These are phyloP conservation scores for Perizoma affinitatum DNA, from an alignment of 2,888 invertebrate genomes.

Conservation along the genomic window DNA sequence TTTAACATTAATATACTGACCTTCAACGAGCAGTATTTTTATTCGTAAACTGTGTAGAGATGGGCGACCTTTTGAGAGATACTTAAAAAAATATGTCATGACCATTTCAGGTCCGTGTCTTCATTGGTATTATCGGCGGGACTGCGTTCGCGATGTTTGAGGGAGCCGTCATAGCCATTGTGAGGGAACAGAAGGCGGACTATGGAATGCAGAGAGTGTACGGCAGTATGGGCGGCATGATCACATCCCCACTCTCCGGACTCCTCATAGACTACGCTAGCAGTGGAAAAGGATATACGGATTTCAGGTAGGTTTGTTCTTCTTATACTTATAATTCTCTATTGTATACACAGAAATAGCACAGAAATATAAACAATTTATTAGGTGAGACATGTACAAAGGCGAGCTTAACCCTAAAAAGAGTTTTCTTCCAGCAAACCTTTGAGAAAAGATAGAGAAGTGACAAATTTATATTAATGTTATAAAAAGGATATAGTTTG, in stretches of 20 bases:
- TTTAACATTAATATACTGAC: slow-evolving; percentile 9
- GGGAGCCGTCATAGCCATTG: slow-evolving; percentile 90
- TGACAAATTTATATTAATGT: neutral
- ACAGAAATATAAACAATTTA: no score
- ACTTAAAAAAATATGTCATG: slow-evolving; percentile 15
- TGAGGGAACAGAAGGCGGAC: slow-evolving; percentile 90
- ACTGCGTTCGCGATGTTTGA: slow-evolving; percentile 92
- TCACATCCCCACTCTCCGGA: slow-evolving; percentile 91
- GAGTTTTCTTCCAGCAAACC: no score
- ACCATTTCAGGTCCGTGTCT: slow-evolving; percentile 74
- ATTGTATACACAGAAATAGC: no score
- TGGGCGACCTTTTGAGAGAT: slow-evolving; percentile 10
- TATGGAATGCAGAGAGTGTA: slow-evolving; percentile 91
- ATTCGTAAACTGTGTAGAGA: slow-evolving; percentile 4
- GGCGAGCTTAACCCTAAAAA: no score
- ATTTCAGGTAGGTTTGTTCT: slow-evolving; percentile 84
- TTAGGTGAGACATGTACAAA: no score
- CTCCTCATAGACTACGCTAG: slow-evolving; percentile 90
- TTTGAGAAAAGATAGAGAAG: no score
- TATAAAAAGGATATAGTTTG: no score
- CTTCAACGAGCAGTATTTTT: slow-evolving; percentile 1
- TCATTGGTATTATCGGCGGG: slow-evolving; percentile 88
- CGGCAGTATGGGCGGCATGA: slow-evolving; percentile 90
- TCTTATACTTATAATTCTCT: no score
- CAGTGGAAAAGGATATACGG: slow-evolving; percentile 87